Evolutionary conservation across 2,113 vertebrate species (phyloP), one percentile per base, ranked within the genome.

Genomic region (Sorex fumeus): DNA sequence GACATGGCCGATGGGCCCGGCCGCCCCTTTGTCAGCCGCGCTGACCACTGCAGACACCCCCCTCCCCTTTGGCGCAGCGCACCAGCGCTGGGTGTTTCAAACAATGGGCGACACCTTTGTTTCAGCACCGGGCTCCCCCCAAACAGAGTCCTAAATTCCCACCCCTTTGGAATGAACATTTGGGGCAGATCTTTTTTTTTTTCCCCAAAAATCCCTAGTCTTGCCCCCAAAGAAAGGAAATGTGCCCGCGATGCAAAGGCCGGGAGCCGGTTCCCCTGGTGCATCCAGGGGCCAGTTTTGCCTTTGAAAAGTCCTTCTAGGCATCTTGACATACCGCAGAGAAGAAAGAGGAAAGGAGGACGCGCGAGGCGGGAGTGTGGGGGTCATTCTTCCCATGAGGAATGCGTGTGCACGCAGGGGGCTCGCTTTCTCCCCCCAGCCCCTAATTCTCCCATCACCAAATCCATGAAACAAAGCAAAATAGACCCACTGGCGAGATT

Each of bases 1-100:
- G 96, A 89, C 87, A 95, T 97, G 96, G 96, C 96, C 91, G 96
- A 89, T 91, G 7, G 62, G 69, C 71, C 71, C 60, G 95, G 93
- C 94, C 88, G 93, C 76, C 87, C 91, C 91, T 3, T 34, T 86
- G 82, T 82, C 69, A 3, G 88, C n/a, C 40, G 34, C 66, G 40
- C 91, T 87, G 97, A 78, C 97, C 97, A 70, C 34, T 72, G 27
- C 77, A 93, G 96, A n/a, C 43, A 11, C 66, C 45, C 34, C 36
- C 9, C 64, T 30, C n/a, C 32, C 21, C 74, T 69, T 25, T 79
- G 53, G 40, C 15, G 32, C 92, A 74, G 0, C 78, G 74, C 94
- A 93, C 93, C 64, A 94, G 64, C 36, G 62, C 43, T 45, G 0
- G 79, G 85, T 91, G 87, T 66, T 85, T 79, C 84, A 79, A 60